Percentiles rank a stretch among this genome's conserved stretches.
Conservation (phyloP, 2,113 vertebrate species). For the Phyllostomus hastatus region DNA sequence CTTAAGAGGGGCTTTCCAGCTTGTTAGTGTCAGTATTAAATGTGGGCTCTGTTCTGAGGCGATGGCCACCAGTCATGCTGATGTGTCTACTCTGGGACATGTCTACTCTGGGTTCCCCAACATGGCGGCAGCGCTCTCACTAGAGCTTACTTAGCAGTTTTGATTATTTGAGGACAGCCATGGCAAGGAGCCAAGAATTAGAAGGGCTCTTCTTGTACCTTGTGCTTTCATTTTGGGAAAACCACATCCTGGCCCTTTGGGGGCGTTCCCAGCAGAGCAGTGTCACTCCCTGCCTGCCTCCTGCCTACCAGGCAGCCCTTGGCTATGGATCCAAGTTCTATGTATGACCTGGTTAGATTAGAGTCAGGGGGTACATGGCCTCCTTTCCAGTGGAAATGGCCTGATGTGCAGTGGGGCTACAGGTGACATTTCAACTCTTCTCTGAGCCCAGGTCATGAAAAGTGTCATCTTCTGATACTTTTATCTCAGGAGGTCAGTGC, state of each 20-base stretch:
- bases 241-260: background rate
- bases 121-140: background rate
- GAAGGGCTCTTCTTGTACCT: background rate
- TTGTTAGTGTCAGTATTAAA: conserved; percentile 29
- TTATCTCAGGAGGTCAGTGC: background rate
- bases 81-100: rapidly evolving
- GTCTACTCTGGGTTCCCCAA: background rate
- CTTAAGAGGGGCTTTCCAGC: background rate
- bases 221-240: background rate
- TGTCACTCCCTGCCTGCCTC: background rate
- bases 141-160: background rate
- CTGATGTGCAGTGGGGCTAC: background rate
- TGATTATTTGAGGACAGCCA: background rate
- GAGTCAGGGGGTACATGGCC: background rate
- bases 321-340: background rate
- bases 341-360: background rate
- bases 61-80: background rate
- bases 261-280: background rate
- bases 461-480: background rate
- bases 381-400: background rate
- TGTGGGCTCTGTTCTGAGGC: background rate
- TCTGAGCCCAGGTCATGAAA: background rate
- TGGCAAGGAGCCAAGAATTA: background rate
- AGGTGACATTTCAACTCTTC: background rate
- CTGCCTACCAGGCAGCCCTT: background rate